phyloP scores from a whole-genome alignment of 2,113 vertebrate species.

The Equus quagga region DNA sequence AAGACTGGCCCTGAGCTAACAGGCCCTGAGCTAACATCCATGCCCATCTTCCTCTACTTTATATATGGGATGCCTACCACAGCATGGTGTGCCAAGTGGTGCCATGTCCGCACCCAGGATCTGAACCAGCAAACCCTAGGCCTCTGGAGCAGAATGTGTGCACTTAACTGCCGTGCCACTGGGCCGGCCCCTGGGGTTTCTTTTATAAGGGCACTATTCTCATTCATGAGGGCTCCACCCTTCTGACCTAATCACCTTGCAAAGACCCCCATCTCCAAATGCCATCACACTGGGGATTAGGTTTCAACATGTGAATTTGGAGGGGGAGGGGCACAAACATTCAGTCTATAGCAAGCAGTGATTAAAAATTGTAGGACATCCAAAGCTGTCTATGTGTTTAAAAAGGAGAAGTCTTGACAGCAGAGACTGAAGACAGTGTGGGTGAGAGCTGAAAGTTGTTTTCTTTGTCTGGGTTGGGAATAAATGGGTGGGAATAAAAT shows the following conservation, averaged over 20 bases:
- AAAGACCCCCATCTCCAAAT: not conserved
- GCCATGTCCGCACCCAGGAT: too few relatives aligned
- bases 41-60: too few relatives aligned
- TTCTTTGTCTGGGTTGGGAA: not conserved
- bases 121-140: too few relatives aligned
- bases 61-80: too few relatives aligned
- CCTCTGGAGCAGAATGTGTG: too few relatives aligned
- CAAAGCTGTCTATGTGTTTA: slow-evolving; percentile 30
- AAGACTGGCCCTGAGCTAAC: too few relatives aligned
- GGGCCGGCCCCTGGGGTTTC: not conserved
- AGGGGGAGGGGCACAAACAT: not conserved
- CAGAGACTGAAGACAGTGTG: not conserved
- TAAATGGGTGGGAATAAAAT: not conserved
- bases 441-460: not conserved
- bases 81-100: too few relatives aligned
- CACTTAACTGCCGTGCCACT: too few relatives aligned
- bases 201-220: not conserved
- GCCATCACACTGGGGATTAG: not conserved
- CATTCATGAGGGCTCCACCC: not conserved
- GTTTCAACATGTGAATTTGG: not conserved
- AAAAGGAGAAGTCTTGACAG: not conserved
- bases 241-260: not conserved
- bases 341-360: not conserved
- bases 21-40: too few relatives aligned
- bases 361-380: not conserved